These are phyloP conservation scores for Condylura cristata DNA, from an alignment of 2,113 vertebrate species.

Conservation along the genomic window DNA sequence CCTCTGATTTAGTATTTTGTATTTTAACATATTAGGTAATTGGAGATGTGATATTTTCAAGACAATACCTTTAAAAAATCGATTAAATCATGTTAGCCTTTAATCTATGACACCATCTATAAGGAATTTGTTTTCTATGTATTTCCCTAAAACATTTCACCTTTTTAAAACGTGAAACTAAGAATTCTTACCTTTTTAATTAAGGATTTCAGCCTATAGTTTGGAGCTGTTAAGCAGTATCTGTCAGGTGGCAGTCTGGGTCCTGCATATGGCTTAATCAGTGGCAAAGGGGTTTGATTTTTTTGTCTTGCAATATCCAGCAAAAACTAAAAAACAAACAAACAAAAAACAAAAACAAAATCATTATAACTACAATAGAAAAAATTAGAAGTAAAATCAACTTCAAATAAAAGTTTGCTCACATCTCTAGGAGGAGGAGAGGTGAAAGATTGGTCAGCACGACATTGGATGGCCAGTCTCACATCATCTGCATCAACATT, in stretches of 20 bases:
- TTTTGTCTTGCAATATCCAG: conserved; percentile 97
- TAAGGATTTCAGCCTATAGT: conserved; percentile 94
- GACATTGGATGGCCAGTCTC: conserved; percentile 95
- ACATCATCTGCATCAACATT: conserved; percentile 96
- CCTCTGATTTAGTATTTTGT: neutral
- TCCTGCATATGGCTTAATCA: conserved; percentile 96
- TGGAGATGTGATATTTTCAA: conserved; percentile 26
- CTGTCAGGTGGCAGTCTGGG: conserved; percentile 95
- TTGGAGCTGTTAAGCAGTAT: conserved; percentile 96
- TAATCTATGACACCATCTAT: neutral
- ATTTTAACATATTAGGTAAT: conserved; percentile 8
- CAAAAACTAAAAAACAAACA: conserved; percentile 87
- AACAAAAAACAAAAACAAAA: neutral
- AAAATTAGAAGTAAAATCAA: conserved; percentile 47
- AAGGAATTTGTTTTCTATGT: conserved; percentile 33
- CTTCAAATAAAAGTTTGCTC: conserved; percentile 67
- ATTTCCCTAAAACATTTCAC: neutral
- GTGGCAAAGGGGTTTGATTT: conserved; percentile 93
- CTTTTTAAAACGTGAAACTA: conserved; percentile 43
- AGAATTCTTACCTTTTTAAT: conserved; percentile 93
- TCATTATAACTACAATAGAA: conserved; percentile 12
- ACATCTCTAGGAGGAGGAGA: conserved; percentile 94
- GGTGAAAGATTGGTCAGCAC: conserved; percentile 96
- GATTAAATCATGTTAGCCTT: conserved; percentile 41
- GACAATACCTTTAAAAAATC: neutral